Evolutionary conservation across 2,797 vertebrate species (phyloP), one percentile per base, ranked within the genome.

Genomic region (Crocidura indochinensis): DNA sequence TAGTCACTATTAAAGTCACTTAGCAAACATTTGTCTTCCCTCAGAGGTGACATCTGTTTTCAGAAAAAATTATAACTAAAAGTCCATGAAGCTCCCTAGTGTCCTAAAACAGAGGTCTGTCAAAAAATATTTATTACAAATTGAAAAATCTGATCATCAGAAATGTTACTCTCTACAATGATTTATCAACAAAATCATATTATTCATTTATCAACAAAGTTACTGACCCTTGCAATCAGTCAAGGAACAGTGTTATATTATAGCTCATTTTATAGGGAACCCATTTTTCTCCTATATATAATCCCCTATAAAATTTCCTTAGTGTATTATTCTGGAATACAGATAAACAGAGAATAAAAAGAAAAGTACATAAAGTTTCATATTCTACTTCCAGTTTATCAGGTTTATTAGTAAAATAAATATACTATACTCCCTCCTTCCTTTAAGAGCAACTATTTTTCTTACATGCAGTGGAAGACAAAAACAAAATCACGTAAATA

Each of bases 401-500:
- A 24, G 26, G 86, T 81, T 47, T 71, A 56, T 73, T 31, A 89
- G 65, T 29, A 86, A 4, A 49, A 53, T 11, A 10, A 47, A 24
- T 20, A 44, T 46, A 78, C 67, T 60, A 82, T 24, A 64, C 17
- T 27, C 47, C 47, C 24, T 29, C 53, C 86, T 68, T 93, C 76
- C 49, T 47, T 12, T 46, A 93, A 15, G n/a, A n/a, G 2, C 87
- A 79, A 49, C 86, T 84, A 85, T 17, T 60, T 20, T 60, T 20
- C 19, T 60, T 60, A 20, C 20, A 60, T 60, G 56, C 19, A 20
- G 19, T 17, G 56, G 56, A 60, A 20, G 56, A 60, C 56, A 60
- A 17, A 89, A 93, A 91, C 44, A 83, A 94, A 94, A 74, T 51
- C 71, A 62, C 47, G 6, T 26, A 73, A 67, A 71, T 78, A 49